Evolutionary conservation across 1,140 invertebrate genomes (phyloP).

Genomic region (Aphis craccivora): DNA sequence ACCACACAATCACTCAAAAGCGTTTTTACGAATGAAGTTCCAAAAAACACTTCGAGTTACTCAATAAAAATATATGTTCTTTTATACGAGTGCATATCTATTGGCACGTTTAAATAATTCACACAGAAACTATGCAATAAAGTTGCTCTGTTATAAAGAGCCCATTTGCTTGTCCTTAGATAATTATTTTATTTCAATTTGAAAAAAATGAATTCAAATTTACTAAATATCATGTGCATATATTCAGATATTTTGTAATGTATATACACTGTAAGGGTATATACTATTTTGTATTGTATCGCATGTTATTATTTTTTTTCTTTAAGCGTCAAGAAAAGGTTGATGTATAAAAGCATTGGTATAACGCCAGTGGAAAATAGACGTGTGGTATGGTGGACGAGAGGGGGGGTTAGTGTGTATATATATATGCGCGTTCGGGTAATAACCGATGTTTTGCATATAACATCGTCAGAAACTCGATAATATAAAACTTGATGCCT

Average conservation of each 20-base stretch:
- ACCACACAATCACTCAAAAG: neutral
- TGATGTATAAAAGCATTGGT: neutral
- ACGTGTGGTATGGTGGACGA: neutral
- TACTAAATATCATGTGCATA: neutral
- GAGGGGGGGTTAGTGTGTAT: neutral
- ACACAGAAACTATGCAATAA: too few species aligned
- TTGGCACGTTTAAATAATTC: too few species aligned
- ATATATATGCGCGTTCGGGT: neutral
- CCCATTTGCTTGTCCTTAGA: neutral
- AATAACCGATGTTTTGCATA: constrained; percentile 38
- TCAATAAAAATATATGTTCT: neutral
- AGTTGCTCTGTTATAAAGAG: neutral
- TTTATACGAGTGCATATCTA: too few species aligned
- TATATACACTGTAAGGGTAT: neutral
- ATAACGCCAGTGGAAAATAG: neutral
- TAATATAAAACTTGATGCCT: constrained; percentile 27
- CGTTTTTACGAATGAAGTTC: neutral
- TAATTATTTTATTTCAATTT: neutral
- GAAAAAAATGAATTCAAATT: neutral
- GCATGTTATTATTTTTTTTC: neutral
- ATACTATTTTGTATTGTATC: neutral
- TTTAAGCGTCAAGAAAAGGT: neutral
- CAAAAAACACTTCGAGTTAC: neutral
- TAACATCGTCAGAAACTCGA: neutral
- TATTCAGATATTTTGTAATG: neutral